Percentiles rank a stretch among this genome's conserved stretches.
Evolutionary conservation across 2,113 vertebrate species (phyloP).

Genomic region (Charadrius vociferus): DNA sequence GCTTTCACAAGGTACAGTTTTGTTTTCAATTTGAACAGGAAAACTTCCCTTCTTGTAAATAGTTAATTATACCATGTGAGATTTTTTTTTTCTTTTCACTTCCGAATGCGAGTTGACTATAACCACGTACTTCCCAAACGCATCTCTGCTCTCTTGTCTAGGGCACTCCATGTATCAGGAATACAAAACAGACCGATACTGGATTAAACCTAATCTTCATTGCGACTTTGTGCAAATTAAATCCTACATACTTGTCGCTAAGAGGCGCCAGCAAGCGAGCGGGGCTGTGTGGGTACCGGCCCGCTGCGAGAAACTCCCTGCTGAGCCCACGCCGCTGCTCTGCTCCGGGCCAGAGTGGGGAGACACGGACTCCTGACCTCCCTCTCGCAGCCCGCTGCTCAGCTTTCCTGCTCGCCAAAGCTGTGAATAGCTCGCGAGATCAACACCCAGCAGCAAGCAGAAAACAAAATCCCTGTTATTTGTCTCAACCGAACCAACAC

Average conservation of each 20-base stretch:
- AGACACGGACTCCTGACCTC: accelerated
- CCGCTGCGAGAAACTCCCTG: neutral
- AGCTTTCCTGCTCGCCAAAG: neutral
- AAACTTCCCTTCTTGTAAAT: neutral
- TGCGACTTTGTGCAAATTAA: neutral
- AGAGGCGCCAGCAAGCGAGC: neutral
- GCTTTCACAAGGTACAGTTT: neutral
- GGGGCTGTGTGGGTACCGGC: neutral
- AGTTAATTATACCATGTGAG: neutral
- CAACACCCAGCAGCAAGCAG: accelerated
- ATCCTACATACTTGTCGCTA: neutral
- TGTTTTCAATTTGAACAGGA: neutral
- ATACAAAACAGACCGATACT: neutral
- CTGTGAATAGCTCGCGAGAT: neutral
- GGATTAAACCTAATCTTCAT: neutral
- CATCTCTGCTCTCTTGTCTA: neutral
- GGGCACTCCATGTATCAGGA: neutral
- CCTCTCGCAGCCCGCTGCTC: neutral
- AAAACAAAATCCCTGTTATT: neutral
- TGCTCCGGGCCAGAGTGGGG: accelerated
- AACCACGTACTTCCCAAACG: neutral
- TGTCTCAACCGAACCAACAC: neutral
- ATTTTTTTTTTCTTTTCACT: neutral
- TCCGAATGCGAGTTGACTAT: neutral
- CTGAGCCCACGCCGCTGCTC: neutral